Base-by-base conservation (phyloP, 2,888 invertebrate genomes). In the Harmothoe impar region DNA sequence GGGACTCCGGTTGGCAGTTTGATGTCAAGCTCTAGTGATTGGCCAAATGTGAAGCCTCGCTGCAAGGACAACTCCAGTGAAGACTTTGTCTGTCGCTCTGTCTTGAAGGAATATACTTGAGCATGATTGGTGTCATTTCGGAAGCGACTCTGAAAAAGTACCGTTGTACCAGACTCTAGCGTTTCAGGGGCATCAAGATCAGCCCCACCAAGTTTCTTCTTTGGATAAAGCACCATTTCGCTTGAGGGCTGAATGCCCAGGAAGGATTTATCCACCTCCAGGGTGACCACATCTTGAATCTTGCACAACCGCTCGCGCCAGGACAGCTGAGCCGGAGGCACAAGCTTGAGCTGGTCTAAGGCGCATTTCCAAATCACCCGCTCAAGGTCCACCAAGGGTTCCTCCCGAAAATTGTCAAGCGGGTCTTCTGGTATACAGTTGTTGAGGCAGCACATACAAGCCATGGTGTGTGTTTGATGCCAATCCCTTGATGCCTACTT, bases 191-290 rank as follows among this genome's bases (percentile, higher is more conserved):
- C 25, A 29, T 86, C 86, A n/a, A 54, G 52, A 20, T 52, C 54
- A 12, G 17, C 52, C 5, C 29, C 86, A n/a, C 10, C 29, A 1
- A 23, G 54, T 15, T 23, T 17, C 52, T 29, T 54, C 54, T 54
- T 52, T 15, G 86, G 86, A 25, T 25, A 10, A 0, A 86, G 25
- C 17, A 23, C 52, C 86, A 86, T 86, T 0, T 54, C 54, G 7
- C 29, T 43, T 25, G 86, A 17, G 29, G 86, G 86, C 31, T 86
- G 86, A 15, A 86, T 31, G 33, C 86, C 86, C n/a, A 86, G 86
- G 31, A 86, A 86, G 3, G 86, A 86, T 29, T 86, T 86, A 29
- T 86, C 86, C 52, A 86, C 86, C n/a, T 86, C 86, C 86, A 86
- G 54, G 17, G 29, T 52, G 31, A 86, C 54, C n/a, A 86, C 86